phyloP scores from a whole-genome alignment of 1,140 invertebrate species.

The Plutomurus gul region DNA sequence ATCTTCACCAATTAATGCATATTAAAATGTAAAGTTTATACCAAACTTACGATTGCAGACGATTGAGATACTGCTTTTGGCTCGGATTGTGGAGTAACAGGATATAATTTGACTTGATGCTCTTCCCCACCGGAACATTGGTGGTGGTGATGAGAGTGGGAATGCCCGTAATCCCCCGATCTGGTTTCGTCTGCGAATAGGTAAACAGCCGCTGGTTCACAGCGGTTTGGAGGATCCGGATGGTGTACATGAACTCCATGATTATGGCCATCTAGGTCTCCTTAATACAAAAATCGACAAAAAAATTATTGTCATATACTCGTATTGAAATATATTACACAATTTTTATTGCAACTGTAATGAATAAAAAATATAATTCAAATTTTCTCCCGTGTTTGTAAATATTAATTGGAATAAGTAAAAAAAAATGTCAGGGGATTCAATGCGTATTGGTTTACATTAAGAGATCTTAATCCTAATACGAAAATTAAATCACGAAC shows the following conservation, averaged over 20 bases:
- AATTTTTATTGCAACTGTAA: no score
- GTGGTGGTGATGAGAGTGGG: constrained; percentile 37
- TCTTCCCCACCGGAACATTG: constrained; percentile 30
- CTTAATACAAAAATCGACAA: no score
- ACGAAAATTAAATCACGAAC: no score
- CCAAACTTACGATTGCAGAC: neutral
- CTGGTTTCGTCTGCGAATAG: constrained; percentile 50
- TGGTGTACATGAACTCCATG: constrained; percentile 53
- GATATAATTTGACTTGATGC: constrained; percentile 49
- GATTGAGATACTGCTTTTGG: constrained; percentile 18
- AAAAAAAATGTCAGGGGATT: neutral
- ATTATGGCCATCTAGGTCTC: constrained; percentile 49
- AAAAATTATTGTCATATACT: no score
- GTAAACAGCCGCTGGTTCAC: constrained; percentile 54
- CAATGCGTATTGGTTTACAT: no score
- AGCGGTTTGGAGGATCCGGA: constrained; percentile 52
- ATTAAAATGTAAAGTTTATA: neutral
- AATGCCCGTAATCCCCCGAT: constrained; percentile 41
- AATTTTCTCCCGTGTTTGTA: neutral
- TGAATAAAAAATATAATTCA: neutral
- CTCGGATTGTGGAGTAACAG: constrained; percentile 19
- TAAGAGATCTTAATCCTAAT: no score
- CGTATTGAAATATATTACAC: no score
- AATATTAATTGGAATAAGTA: neutral
- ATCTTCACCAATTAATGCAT: neutral